A percentile compares a stretch with the other conserved stretches of the same genome.
These are phyloP conservation scores for Heliangelus exortis DNA, from an alignment of 2,797 vertebrate genomes.

Conservation along the genomic window DNA sequence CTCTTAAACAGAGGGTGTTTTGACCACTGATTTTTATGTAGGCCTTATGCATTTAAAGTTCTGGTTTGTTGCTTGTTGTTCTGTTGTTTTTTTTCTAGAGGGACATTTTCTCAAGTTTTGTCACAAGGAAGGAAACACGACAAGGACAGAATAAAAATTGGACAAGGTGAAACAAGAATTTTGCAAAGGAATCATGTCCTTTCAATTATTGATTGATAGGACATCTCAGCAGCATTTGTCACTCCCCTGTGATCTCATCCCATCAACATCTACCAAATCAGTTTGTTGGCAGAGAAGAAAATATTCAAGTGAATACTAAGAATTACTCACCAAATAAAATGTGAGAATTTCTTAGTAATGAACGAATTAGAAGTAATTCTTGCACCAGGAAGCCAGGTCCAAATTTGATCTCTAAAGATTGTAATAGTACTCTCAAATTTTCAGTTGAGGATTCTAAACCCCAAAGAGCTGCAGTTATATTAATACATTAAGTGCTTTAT, in stretches of 20 bases:
- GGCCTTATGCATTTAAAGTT: neutral
- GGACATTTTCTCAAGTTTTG: neutral
- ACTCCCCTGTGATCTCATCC: neutral
- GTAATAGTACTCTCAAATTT: neutral
- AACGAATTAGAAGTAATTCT: neutral
- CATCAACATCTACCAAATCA: neutral
- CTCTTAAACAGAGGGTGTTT: neutral
- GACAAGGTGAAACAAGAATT: neutral
- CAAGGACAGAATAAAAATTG: neutral
- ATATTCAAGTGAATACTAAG: neutral
- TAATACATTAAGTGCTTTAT: neutral
- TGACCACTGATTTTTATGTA: neutral
- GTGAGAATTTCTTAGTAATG: neutral
- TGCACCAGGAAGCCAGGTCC: neutral
- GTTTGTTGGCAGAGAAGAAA: neutral
- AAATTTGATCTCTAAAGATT: neutral
- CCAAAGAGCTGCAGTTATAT: neutral
- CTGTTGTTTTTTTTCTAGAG: neutral
- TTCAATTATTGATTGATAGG: neutral
- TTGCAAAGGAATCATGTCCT: neutral
- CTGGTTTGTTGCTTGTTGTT: fast-evolving
- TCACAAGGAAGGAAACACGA: neutral
- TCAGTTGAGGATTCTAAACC: neutral
- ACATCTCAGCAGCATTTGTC: neutral
- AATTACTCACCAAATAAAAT: neutral